Evolutionary conservation across 2,888 invertebrate species (phyloP).

Genomic region (Lymantria monacha): DNA sequence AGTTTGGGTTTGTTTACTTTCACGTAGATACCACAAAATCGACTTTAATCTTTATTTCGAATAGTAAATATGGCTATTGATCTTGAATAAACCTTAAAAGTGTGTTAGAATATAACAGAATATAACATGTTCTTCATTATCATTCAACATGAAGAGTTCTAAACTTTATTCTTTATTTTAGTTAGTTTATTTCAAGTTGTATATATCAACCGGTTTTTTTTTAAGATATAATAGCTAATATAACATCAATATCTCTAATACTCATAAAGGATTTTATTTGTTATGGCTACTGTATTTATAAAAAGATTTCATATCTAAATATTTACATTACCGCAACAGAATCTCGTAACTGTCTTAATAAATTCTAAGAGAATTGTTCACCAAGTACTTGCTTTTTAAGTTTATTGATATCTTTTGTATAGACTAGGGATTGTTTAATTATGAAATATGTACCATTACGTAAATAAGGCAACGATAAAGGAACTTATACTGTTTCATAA

Average conservation of each 20-base stretch:
- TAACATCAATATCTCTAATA: neutral
- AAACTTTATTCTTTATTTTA: no score
- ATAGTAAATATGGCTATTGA: neutral
- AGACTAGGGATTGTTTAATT: conserved; percentile 10
- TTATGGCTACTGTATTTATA: conserved; percentile 26
- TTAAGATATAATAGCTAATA: no score
- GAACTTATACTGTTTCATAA: neutral
- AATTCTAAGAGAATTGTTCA: conserved; percentile 22
- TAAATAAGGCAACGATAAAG: neutral
- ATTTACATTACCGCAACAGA: conserved; percentile 27
- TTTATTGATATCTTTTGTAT: conserved; percentile 22
- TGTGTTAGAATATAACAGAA: no score
- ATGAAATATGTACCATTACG: neutral
- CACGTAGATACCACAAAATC: conserved; percentile 9
- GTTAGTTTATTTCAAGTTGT: no score
- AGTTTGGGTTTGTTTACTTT: conserved; percentile 26
- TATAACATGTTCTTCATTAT: no score
- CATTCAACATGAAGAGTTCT: no score
- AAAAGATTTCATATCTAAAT: conserved; percentile 17
- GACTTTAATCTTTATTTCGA: neutral
- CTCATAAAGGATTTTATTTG: conserved; percentile 21
- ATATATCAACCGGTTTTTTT: no score
- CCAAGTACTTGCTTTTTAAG: conserved; percentile 15
- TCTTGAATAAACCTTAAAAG: neutral
- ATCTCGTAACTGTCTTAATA: conserved; percentile 28